Evolutionary conservation across 2,888 invertebrate species (phyloP), one percentile per base, ranked within the genome.

Genomic region (Trissolcus japonicus): DNA sequence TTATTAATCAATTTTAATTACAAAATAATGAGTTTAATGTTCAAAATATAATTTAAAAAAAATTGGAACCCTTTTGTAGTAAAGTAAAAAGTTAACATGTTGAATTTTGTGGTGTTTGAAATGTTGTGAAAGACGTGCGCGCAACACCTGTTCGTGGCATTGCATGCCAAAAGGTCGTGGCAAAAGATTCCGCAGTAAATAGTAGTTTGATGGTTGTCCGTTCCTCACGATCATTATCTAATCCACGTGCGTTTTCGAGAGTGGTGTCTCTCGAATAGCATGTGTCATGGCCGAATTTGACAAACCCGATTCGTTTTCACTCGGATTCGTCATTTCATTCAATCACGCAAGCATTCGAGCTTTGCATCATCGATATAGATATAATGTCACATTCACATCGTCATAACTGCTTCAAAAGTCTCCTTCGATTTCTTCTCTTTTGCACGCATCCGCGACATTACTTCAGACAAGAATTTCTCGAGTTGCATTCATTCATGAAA

Each of bases 101-200:
- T 25, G 9, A 19, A 14, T 51, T n/a, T 48, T 17, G 19, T 13
- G n/a, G 7, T 17, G 51, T 17, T 54, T 63, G 6, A 7, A 19
- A 53, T 14, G 46, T 48, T 35, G 41, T 21, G 48, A 16, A 65
- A 46, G 65, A 11, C n/a, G 16, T 46, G 46, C 21, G 55, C 43
- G 57, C 62, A 62, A 71, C 51, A 57, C 43, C 71, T 41, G 55
- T 29, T 46, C 43, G 56, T 53, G 56, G 62, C 51, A 62, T 71
- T 56, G 71, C 62, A 71, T 71, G 62, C 50, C 62, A 51, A 71
- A 71, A 71, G 71, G 71, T 71, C 69, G 56, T 62, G 16, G 69
- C 21, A 48, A 53, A 60, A 46, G 54, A 61, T 68, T 51, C n/a
- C 41, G 56, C 41, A 50, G 57, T 51, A 40, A 71, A 71, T 62